Base-by-base conservation (phyloP, 2,113 vertebrate genomes). In the Podarcis cretensis region DNA sequence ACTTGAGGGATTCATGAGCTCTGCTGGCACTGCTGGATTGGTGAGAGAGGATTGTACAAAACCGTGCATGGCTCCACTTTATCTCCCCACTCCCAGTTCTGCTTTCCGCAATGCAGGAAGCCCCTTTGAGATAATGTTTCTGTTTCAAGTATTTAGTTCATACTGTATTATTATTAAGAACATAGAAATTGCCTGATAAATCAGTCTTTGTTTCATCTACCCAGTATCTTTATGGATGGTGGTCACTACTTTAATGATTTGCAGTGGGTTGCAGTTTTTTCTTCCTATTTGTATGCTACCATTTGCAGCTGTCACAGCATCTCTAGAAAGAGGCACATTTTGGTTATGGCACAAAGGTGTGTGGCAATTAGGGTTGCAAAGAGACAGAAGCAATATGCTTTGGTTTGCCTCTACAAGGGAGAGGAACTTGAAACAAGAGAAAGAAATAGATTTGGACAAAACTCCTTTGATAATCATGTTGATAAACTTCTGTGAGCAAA, bases 291-390 rank as follows among this genome's bases (percentile, higher is more conserved):
- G 16, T 54, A 3, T 59, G 23, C n/a, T 25, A 81, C 57, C 35
- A 40, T 83, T 68, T 40, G 21, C 30, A 65, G 80, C 18, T 12
- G 32, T 27, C 30, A 18, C 9, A 18, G 12, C 35, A 27, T 27
- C 68, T 71, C 68, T 25, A 85, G 10, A 90, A 89, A 89, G 87
- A 77, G 30, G 0, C 6, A 20, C 87, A 81, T 14, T 25, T 75
- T 84, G 30, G 20, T 88, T 87, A 82, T 71, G 37, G 75, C 90
- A 87, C 88, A 0, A 1, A 92, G 90, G 85, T 94, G 75, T 87
- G n/a, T 90, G 90, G 81, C 81, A 91, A 37, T 79, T 90, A 59
- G 81, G 78, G 65, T 69, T 84, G 66, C n/a, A 69, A 10, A 88
- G 63, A 83, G 16, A 59, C 90, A 83, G 35, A 57, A 69, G 65